Evolutionary conservation across 92 coral and sea anemone genomes (phyloP).

Genomic region (Virgularia gustaviana): DNA sequence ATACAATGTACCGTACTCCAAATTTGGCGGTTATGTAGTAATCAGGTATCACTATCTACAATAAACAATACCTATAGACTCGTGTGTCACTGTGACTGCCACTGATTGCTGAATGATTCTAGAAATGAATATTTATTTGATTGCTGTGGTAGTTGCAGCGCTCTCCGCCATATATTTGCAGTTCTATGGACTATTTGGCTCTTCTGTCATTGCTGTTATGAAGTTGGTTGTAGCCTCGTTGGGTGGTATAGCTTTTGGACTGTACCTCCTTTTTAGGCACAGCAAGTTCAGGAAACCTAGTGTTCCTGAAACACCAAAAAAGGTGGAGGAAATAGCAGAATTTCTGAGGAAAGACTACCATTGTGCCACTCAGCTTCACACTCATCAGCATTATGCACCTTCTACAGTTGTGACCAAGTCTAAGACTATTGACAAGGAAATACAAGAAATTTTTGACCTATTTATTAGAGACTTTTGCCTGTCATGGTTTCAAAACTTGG

Average conservation of each 20-base stretch:
- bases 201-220: slow-evolving; percentile 18
- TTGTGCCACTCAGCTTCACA: slow-evolving; percentile 57
- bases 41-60: no score
- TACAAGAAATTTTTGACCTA: slow-evolving; percentile 89
- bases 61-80: no score
- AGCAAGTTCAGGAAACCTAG: slow-evolving; percentile 75
- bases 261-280: slow-evolving; percentile 62
- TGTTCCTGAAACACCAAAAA: slow-evolving; percentile 63
- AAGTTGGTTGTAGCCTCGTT: slow-evolving; percentile 45
- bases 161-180: slow-evolving; percentile 62
- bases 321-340: slow-evolving; percentile 61
- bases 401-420: slow-evolving; percentile 70
- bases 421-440: slow-evolving; percentile 82
- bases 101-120: no score
- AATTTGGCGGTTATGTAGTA: no score
- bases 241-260: slow-evolving; percentile 75
- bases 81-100: no score
- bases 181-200: slow-evolving; percentile 67
- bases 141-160: slow-evolving; percentile 38
- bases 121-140: slow-evolving; percentile 56
- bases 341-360: slow-evolving; percentile 69
- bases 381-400: slow-evolving; percentile 77
- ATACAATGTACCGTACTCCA: no score
- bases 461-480: slow-evolving; percentile 92
- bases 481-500: slow-evolving; percentile 88